These are phyloP conservation scores for Hermaeophaga mercurialis DNA, from an alignment of 2,888 invertebrate species.

Conservation along the genomic window DNA sequence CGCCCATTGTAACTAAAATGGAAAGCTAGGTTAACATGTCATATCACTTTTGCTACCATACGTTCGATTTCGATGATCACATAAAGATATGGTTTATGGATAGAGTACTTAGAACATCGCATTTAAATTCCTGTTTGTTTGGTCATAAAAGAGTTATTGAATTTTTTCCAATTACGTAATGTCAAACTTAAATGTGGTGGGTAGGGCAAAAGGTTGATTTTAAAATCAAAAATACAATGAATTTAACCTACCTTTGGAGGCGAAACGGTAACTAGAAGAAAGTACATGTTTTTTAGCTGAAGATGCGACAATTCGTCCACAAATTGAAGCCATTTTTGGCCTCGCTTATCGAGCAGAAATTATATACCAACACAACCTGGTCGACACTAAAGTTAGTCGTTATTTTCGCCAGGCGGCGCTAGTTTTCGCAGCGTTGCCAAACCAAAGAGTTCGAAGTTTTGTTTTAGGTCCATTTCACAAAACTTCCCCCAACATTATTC, in stretches of 20 bases:
- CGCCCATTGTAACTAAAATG: constrained; percentile 72
- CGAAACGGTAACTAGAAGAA: constrained; percentile 65
- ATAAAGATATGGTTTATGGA: background rate
- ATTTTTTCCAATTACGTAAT: constrained; percentile 52
- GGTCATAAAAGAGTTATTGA: background rate
- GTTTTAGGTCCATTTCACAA: too few species aligned
- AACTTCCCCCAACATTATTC: too few species aligned
- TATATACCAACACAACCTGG: background rate
- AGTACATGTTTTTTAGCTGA: constrained; percentile 68
- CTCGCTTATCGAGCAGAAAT: constrained; percentile 17
- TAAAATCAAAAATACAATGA: constrained; percentile 8
- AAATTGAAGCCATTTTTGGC: constrained; percentile 75
- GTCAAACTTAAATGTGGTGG: constrained; percentile 56
- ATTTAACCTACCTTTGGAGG: constrained; percentile 67
- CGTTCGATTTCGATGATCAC: background rate
- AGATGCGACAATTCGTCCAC: constrained; percentile 71
- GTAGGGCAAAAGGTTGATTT: constrained; percentile 56
- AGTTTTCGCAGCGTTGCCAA: too few species aligned
- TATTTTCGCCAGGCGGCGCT: constrained; percentile 4
- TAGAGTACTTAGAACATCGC: background rate
- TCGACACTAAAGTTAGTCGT: constrained; percentile 6
- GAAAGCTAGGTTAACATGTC: constrained; percentile 18
- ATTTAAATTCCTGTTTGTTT: background rate
- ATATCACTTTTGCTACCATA: background rate
- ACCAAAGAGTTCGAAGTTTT: background rate